Base-by-base conservation (phyloP, 2,888 invertebrate species). In the Amblyteles armatorius region DNA sequence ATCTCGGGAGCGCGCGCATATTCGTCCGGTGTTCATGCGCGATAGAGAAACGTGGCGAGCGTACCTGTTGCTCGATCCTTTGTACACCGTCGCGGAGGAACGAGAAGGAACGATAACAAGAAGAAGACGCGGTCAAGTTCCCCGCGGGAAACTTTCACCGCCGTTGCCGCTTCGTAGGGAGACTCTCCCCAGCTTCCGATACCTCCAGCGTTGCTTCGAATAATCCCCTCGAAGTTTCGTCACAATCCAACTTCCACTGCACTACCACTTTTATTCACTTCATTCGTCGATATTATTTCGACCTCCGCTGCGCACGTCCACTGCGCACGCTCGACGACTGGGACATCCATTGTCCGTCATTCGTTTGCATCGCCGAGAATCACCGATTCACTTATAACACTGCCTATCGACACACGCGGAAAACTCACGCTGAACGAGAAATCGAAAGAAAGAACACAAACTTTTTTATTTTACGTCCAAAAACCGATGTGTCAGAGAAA, bases 51-150 rank as follows among this genome's bases (percentile, higher is more conserved):
- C 44, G 52, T 55, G 44, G 52, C 68, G 69, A 6, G 57, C 67
- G 55, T 82, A 82, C 82, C 82, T 85, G 85, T 79, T 82, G 71
- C 79, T 44, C 50, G 83, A 63, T 76, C 33, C 82, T 82, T 79
- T 76, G 74, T 65, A 33, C 33, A n/a, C 29, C 36, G 55, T 16
- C 16, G 65, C 55, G 65, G 65, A 76, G 65, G 48, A 67, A 67
- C 57, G 2, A 76, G 65, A n/a, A 29, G 50, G 52, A 67, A 67
- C 26, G 63, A 22, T 16, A 60, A 57, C 48, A 40, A 36, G 67
- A 67, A 67, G 65, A 76, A 76, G 60, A 63, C 44, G 44, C 72
- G 48, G 72, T 22, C 3, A 29, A 77, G 77, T 77, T 72, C 6
- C 52, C 52, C 44, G 48, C 69, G 29, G 13, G 33, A 69, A 79